Conservation (phyloP, 2,888 invertebrate species). For the Terebella lapidaria region DNA sequence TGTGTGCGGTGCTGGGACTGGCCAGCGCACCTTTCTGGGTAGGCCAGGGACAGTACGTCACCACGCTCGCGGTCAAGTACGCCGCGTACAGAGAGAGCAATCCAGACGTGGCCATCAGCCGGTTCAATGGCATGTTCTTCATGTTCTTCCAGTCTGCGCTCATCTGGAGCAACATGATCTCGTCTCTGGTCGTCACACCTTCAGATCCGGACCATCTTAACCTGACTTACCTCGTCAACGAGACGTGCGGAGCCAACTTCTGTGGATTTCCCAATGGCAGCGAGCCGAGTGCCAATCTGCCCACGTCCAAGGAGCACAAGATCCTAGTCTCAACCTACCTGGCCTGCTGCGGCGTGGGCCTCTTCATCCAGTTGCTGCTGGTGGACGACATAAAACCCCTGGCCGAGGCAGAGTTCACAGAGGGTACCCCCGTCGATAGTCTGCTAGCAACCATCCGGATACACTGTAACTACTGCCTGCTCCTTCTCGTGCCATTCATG, state of each 20-base stretch:
- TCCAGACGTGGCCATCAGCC: background rate
- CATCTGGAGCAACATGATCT: background rate
- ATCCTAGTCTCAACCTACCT: background rate
- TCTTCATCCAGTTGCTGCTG: background rate
- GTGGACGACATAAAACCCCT: background rate
- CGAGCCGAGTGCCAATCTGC: background rate
- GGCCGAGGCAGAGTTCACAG: background rate
- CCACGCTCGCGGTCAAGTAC: slow-evolving; percentile 42
- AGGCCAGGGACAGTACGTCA: slow-evolving; percentile 44
- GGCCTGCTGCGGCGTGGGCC: background rate
- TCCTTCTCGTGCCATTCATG: background rate
- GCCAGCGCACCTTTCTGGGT: slow-evolving; percentile 45
- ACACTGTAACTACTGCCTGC: background rate
- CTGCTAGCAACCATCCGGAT: background rate
- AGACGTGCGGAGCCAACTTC: background rate
- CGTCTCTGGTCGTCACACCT: background rate
- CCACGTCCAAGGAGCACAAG: background rate
- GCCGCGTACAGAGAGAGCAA: slow-evolving; percentile 25
- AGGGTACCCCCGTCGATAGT: background rate
- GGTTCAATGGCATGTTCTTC: slow-evolving; percentile 1
- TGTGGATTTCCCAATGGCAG: background rate
- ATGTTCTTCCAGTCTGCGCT: background rate
- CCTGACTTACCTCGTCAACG: background rate
- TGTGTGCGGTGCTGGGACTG: slow-evolving; percentile 38
- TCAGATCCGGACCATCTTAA: background rate